phyloP scores from a whole-genome alignment of 92 coral and sea anemone species.

The Epizoanthus rinbou region DNA sequence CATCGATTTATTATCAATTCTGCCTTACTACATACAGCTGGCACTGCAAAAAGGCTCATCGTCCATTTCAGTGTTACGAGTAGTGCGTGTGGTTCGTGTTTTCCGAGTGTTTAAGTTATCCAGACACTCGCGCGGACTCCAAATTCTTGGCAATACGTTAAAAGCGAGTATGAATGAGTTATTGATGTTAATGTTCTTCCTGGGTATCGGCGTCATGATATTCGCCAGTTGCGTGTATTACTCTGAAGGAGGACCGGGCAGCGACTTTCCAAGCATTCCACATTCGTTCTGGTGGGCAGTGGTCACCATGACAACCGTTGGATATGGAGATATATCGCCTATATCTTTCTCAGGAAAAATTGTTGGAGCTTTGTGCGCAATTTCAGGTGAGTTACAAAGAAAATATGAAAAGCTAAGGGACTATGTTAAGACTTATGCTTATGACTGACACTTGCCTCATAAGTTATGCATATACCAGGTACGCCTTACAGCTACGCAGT shows the following conservation, averaged over 20 bases:
- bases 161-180: slow-evolving; percentile 93
- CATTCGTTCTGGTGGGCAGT: slow-evolving; percentile 99
- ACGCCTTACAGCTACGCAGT: neutral
- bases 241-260: slow-evolving; percentile 90
- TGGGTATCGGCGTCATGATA: slow-evolving; percentile 96
- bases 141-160: slow-evolving; percentile 95
- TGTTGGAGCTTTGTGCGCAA: slow-evolving; percentile 94
- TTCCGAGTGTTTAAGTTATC: slow-evolving; percentile 98
- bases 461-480: neutral
- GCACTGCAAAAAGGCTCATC: slow-evolving; percentile 82
- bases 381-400: slow-evolving; percentile 78
- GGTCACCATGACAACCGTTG: slow-evolving; percentile 99
- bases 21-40: slow-evolving; percentile 93
- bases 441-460: neutral
- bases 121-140: slow-evolving; percentile 98
- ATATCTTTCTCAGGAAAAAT: slow-evolving; percentile 85
- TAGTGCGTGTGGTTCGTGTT: slow-evolving; percentile 98
- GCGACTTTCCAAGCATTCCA: slow-evolving; percentile 87
- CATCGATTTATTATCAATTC: slow-evolving; percentile 89
- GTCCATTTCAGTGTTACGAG: slow-evolving; percentile 93
- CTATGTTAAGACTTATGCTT: neutral
- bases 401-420: neutral
- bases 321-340: slow-evolving; percentile 97
- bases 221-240: slow-evolving; percentile 99
- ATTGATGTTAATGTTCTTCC: slow-evolving; percentile 93